Evolutionary conservation across 2,113 vertebrate species (phyloP).

Genomic region (Penelope pileata): DNA sequence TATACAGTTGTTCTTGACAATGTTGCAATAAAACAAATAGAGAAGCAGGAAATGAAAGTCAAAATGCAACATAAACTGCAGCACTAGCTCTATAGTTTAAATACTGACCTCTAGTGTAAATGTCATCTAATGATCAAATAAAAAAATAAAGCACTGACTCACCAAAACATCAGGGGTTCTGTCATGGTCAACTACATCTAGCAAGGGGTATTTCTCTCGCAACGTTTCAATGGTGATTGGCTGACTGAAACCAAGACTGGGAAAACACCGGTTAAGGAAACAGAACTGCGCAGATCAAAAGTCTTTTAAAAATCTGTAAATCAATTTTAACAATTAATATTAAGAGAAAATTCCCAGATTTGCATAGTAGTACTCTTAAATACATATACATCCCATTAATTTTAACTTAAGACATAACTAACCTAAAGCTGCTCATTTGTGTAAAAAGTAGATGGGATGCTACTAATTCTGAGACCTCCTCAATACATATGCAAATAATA

Average conservation of each 20-base stretch:
- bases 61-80: background rate
- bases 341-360: background rate
- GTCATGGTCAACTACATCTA: slow-evolving; percentile 88
- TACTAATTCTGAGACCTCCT: background rate
- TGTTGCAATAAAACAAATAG: background rate
- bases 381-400: background rate
- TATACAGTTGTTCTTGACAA: background rate
- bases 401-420: background rate
- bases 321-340: background rate
- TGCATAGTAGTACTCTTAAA: background rate
- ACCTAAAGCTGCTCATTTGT: background rate
- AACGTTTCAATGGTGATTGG: slow-evolving; percentile 85
- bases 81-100: background rate
- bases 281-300: background rate
- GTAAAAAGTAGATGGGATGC: background rate
- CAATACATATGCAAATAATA: background rate
- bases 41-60: background rate
- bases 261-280: slow-evolving; percentile 39
- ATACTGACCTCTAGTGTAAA: background rate
- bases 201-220: slow-evolving; percentile 82
- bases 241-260: slow-evolving; percentile 86
- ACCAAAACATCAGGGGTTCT: slow-evolving; percentile 78
- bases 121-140: background rate
- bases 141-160: background rate
- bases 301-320: background rate